These are phyloP conservation scores for Hydrolagus affinis DNA, from an alignment of 2,113 vertebrate species.

Conservation along the genomic window DNA sequence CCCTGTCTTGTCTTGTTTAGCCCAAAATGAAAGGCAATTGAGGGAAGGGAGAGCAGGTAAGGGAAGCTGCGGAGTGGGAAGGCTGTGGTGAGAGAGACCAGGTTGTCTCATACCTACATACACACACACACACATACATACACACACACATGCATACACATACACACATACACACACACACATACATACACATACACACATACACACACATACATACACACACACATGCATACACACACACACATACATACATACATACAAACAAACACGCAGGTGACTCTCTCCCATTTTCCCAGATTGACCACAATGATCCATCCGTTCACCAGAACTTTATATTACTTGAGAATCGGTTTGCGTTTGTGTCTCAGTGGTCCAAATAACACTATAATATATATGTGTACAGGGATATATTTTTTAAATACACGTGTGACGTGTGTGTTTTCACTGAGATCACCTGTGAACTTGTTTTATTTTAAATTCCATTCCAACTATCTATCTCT, in stretches of 20 bases:
- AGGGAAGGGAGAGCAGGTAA: no score
- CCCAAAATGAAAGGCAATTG: no score
- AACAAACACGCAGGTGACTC: not conserved
- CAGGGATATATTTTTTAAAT: no score
- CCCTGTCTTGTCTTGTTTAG: no score
- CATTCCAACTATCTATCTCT: not conserved
- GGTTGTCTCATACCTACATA: not conserved
- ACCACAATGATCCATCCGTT: not conserved
- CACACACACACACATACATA: no score
- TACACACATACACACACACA: no score
- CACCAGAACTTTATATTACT: constrained; percentile 10
- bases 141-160: no score
- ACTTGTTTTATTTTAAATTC: not conserved
- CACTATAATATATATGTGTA: no score
- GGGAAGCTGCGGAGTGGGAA: not conserved
- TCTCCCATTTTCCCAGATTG: not conserved
- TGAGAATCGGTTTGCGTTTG: not conserved
- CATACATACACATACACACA: no score
- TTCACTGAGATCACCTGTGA: not conserved
- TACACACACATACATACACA: no score
- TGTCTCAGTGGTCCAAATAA: not conserved
- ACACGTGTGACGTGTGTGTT: not conserved
- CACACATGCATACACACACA: no score
- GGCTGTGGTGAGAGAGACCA: not conserved
- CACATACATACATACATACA: no score